Evolutionary conservation across 2,888 invertebrate genomes (phyloP), one percentile per base, ranked within the genome.

Genomic region (Tachina grossa): DNA sequence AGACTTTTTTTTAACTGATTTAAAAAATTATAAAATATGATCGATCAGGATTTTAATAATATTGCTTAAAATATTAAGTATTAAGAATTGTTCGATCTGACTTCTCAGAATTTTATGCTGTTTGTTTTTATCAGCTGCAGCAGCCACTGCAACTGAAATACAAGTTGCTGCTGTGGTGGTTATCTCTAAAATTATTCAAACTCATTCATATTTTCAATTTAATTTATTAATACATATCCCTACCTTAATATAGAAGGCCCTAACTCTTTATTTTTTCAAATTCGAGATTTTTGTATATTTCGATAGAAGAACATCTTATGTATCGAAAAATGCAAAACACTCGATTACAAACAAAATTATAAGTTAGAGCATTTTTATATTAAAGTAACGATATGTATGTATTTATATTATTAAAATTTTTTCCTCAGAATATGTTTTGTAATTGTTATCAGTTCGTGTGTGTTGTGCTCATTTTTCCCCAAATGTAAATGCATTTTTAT

Each of bases 131-230:
- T n/a, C 39, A 9, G 10, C 1, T 10, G 10, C 31, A 45, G 41
- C 16, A 59, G 14, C 43, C 53, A 41, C n/a, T 63, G 53, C 9
- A 5, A 31, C 6, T 31, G 31, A 31, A 31, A 31, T 31, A 31
- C 31, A 31, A 41, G 14, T 39, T 49, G 8, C 61, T 51, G 4
- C 39, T 71, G 71, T 39, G 19, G 59, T 63, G 19, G 59, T 63
- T 66, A 22, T 57, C 14, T 57, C 57, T 80, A 49, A 72, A 66
- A 80, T n/a, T 57, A 74, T 80, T 80, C 9, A 31, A 57, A 74
- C 45, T 66, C 49, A 51, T 80, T 71, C 65, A 65, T 65, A 72
- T 71, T 41, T 63, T 39, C 55, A 71, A 71, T 80, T 66, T 41
- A 80, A 74, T 66, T 72, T 74, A 79, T 69, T 57, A 69, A 71